Evolutionary conservation across 2,797 vertebrate genomes (phyloP).

Genomic region (Kryptolebias ocellatus): DNA sequence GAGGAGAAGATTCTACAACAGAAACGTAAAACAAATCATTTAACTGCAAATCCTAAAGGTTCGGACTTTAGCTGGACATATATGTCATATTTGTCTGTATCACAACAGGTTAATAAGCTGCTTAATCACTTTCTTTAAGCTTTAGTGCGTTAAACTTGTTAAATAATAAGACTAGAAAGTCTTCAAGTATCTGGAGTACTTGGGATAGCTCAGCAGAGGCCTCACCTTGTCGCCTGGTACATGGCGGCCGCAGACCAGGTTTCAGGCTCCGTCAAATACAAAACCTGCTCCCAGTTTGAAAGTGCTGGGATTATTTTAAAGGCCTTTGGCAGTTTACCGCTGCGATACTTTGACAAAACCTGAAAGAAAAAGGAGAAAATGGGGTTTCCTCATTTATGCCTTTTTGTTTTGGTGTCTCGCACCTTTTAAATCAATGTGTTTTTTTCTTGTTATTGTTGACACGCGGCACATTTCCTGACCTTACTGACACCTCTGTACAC

Average conservation of each 20-base stretch:
- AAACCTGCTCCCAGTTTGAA: conserved; percentile 98
- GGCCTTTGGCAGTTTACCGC: conserved; percentile 96
- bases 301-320: conserved; percentile 97
- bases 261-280: conserved; percentile 95
- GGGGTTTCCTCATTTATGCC: not conserved
- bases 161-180: too few relatives aligned
- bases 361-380: conserved; percentile 56
- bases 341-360: conserved; percentile 95
- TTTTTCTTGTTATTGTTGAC: too few relatives aligned
- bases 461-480: conserved; percentile 52
- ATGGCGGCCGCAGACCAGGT: conserved; percentile 95
- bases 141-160: too few relatives aligned
- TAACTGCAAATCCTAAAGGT: too few relatives aligned
- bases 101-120: too few relatives aligned
- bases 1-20: conserved; percentile 92
- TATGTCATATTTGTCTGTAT: too few relatives aligned
- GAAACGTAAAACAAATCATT: not conserved
- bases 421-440: too few relatives aligned
- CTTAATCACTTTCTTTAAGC: too few relatives aligned
- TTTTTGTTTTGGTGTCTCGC: not conserved
- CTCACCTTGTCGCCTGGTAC: conserved; percentile 96
- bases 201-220: not conserved
- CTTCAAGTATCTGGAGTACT: not conserved
- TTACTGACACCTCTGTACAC: conserved; percentile 93
- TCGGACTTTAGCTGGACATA: not conserved